Evolutionary conservation across 2,113 vertebrate genomes (phyloP), one percentile per base, ranked within the genome.

Genomic region (Daphoenositta chrysoptera): DNA sequence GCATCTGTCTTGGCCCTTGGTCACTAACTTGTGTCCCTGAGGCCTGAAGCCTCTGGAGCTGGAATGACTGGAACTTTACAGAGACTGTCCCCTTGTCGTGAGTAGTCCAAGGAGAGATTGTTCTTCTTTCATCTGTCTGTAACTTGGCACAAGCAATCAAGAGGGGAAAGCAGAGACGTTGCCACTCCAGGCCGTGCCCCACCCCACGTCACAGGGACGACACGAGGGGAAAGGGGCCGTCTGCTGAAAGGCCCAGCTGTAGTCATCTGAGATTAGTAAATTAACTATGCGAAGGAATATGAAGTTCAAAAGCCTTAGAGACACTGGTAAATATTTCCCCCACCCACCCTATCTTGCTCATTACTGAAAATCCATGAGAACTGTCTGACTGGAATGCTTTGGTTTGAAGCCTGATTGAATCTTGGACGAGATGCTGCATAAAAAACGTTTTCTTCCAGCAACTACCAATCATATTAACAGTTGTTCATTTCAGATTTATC

Each of bases 401-500:
- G 96, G 96, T 93, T 97, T 94, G 89, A 92, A 96, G 96, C 96
- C 94, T 97, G 94, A 97, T 96, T 97, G 91, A 97, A 98, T 96
- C 93, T 97, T 96, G 96, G 95, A 97, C 86, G 96, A 97, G 78
- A 96, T 71, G 87, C 66, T 95, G 72, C 48, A 86, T 61, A 95
- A 91, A 96, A 95, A 83, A 10, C 13, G 20, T 90, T 96, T 95
- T 96, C 89, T 95, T 95, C 96, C 97, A 97, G 93, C 87, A 97
- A 72, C 75, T 93, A 96, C 97, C 97, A 95, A 96, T 96, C 97
- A 97, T 89, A 51, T 83, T 96, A 96, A 97, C 91, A 96, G 93
- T 96, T 96, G 94, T 93, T 97, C 97, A 96, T 97, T 96, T 96
- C 94, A 95, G 90, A 97, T 96, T 97, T 97, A 97, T 97, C 95